Base-by-base conservation (phyloP, 2,888 invertebrate species). In the Euspilapteryx auroguttella region DNA sequence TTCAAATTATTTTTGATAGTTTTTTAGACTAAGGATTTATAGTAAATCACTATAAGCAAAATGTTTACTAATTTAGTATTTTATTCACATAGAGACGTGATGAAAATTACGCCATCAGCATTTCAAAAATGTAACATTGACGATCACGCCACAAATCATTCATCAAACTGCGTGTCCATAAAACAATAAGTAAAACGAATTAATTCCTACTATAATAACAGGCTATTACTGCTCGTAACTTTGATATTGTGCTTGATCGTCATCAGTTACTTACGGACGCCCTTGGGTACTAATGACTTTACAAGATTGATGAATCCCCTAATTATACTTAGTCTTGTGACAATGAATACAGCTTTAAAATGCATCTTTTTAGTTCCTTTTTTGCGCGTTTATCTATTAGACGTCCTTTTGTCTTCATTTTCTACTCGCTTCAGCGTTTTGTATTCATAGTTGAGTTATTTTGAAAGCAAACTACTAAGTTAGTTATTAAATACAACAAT, bases 231-330 rank as follows among this genome's bases (percentile, higher is more conserved):
- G 45, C 43, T 51, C 55, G 56, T 56, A 61, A 57, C 48, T 57
- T 53, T 49, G 63, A 17, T 17, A 8, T 17, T 17, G 8, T 6
- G 5, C 8, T 17, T 17, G 5, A 62, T 62, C 55, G 59, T 65
- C 65, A 62, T 58, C 63, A 55, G 62, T 55, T 59, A 61, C 55
- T 65, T 64, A 63, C 53, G 53, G 48, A 39, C 58, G 64, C 61
- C 69, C 69, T 68, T 66, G 69, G 58, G 58, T 44, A 42, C 59
- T 71, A 71, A 71, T 66, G 66, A 56, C 57, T 51, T 33, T 34
- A 34, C 36, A 64, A 62, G 73, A 73, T 73, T 69, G 59, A 73
- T 71, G 69, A 57, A 58, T 59, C 55, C 35, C 61, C 63, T 71
- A 71, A 73, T 73, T 69, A 69, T 47, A 53, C 47, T n/a, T 8